These are phyloP conservation scores for Chiloscyllium plagiosum DNA, from an alignment of 2,113 vertebrate species.

Conservation along the genomic window DNA sequence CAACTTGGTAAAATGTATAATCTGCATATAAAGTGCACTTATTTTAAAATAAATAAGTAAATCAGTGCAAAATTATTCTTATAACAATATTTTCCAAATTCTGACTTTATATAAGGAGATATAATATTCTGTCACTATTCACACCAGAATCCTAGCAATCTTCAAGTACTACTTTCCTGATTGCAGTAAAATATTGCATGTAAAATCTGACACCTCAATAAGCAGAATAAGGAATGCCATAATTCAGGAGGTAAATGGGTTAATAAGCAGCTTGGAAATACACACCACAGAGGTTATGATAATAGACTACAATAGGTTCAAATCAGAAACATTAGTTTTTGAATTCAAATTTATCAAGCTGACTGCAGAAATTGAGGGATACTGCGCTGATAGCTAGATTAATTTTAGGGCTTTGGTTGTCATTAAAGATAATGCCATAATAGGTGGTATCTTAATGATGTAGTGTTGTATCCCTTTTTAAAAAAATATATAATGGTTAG, in stretches of 20 bases:
- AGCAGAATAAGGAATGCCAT: background rate
- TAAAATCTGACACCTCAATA: background rate
- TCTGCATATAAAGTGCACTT: background rate
- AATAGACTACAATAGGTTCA: background rate
- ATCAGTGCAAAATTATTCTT: background rate
- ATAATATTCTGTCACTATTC: background rate
- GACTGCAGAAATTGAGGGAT: background rate
- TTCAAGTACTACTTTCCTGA: background rate
- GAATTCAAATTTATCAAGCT: background rate
- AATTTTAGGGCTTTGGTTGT: background rate
- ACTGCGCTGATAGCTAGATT: background rate
- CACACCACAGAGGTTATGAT: background rate
- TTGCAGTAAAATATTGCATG: background rate
- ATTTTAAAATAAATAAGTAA: background rate
- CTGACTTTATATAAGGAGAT: background rate
- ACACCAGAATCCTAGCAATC: background rate
- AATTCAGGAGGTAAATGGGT: background rate
- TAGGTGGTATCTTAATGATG: background rate
- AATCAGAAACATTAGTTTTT: background rate
- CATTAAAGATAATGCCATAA: background rate
- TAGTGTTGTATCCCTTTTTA: too few relatives aligned
- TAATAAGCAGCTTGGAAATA: background rate
- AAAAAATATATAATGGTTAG: background rate
- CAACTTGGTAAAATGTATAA: background rate
- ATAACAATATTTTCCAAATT: background rate